Percentiles rank a stretch among this genome's conserved stretches.
phyloP scores from a whole-genome alignment of 2,888 invertebrate species.

The Cylloceria caligata region DNA sequence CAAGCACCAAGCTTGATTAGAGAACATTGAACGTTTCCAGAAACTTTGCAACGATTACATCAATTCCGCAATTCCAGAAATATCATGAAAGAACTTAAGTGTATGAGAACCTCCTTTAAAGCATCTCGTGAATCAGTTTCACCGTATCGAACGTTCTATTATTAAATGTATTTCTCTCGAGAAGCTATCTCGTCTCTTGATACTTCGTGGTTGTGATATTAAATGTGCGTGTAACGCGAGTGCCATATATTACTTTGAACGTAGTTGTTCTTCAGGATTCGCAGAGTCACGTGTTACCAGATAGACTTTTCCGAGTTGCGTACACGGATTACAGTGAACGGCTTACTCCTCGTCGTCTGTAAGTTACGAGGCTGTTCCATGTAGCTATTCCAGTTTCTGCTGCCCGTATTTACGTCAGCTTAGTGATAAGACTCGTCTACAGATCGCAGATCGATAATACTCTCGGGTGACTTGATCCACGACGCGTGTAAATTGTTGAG shows the following conservation, averaged over 20 bases:
- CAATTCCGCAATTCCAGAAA: no score
- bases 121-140: no score
- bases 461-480: conserved; percentile 33
- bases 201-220: conserved; percentile 24
- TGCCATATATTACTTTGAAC: conserved; percentile 33
- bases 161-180: no score
- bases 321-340: no score
- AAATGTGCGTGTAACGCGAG: conserved; percentile 50
- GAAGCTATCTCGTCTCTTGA: neutral
- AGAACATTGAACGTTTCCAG: no score
- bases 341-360: conserved; percentile 18
- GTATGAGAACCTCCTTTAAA: no score
- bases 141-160: no score
- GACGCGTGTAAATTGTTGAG: conserved; percentile 35
- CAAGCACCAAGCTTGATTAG: no score
- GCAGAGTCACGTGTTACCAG: conserved; percentile 9
- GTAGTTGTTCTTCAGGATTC: conserved; percentile 34
- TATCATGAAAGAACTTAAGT: no score
- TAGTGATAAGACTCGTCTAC: conserved; percentile 39
- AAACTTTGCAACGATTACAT: no score
- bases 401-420: conserved; percentile 9
- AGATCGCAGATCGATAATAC: conserved; percentile 43
- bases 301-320: conserved; percentile 34
- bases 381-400: conserved; percentile 5
- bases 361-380: conserved; percentile 35